Percentiles rank a stretch among this genome's conserved stretches.
These are phyloP conservation scores for Pachyseris speciosa DNA, from an alignment of 64 coral and sea anemone species.

Conservation along the genomic window DNA sequence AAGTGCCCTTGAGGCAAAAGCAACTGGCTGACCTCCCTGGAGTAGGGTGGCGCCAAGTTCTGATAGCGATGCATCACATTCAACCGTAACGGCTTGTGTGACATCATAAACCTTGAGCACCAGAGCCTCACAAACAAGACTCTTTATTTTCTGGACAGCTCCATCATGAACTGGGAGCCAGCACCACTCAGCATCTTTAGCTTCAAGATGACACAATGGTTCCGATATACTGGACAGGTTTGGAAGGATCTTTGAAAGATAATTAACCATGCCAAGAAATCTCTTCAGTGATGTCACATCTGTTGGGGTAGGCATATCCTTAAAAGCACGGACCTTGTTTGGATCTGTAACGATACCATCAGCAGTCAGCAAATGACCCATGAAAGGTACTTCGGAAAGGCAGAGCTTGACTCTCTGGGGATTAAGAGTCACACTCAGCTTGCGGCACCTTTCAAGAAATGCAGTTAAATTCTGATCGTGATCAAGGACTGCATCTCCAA, in stretches of 20 bases:
- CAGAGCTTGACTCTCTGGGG: constrained; percentile 40
- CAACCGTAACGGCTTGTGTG: constrained; percentile 35
- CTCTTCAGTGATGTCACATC: constrained; percentile 52
- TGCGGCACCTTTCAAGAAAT: constrained; percentile 29
- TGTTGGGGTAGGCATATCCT: constrained; percentile 57
- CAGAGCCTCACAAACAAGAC: constrained; percentile 30
- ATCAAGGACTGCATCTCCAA: constrained; percentile 29
- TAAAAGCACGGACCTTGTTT: constrained; percentile 46
- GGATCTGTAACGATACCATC: constrained; percentile 54
- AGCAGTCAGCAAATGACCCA: constrained; percentile 53
- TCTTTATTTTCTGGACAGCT: constrained; percentile 50
- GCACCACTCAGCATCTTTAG: constrained; percentile 60
- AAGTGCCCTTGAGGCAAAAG: constrained; percentile 66
- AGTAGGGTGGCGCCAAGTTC: constrained; percentile 51
- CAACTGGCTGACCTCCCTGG: constrained; percentile 54
- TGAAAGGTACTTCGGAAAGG: constrained; percentile 20
- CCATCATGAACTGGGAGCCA: constrained; percentile 55
- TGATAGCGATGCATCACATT: constrained; percentile 41
- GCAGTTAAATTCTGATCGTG: constrained; percentile 27
- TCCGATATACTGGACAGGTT: constrained; percentile 42
- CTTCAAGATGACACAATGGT: constrained; percentile 20
- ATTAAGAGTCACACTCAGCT: constrained; percentile 44
- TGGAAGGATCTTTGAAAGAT: constrained; percentile 45
- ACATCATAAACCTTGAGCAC: constrained; percentile 64
- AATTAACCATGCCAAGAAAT: constrained; percentile 54